These are phyloP conservation scores for Ochropleura leucogaster DNA, from an alignment of 2,888 invertebrate species.

Conservation along the genomic window DNA sequence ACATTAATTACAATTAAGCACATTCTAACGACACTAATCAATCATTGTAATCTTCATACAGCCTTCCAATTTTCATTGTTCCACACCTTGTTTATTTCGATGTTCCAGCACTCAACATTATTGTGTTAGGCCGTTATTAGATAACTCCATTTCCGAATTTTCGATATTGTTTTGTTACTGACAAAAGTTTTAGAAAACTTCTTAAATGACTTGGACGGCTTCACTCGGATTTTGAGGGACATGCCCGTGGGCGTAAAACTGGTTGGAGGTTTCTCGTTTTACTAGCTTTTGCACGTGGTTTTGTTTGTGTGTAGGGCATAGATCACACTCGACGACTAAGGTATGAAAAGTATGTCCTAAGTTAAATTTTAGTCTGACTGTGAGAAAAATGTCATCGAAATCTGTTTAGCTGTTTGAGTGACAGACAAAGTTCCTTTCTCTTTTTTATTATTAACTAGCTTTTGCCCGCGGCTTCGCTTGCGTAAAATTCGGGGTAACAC, in stretches of 20 bases:
- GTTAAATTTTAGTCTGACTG: too few relatives aligned
- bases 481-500: too few relatives aligned
- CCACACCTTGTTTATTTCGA: neutral
- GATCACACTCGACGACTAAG: neutral
- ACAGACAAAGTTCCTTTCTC: too few relatives aligned
- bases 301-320: neutral
- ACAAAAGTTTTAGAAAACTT: constrained; percentile 32
- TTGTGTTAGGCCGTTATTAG: constrained; percentile 18
- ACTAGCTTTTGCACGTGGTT: neutral
- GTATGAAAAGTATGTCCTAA: too few relatives aligned
- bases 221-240: constrained; percentile 19
- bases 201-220: constrained; percentile 24
- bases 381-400: too few relatives aligned
- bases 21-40: constrained; percentile 14
- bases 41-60: constrained; percentile 29
- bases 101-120: constrained; percentile 25
- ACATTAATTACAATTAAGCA: constrained; percentile 19
- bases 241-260: constrained; percentile 1
- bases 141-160: constrained; percentile 9
- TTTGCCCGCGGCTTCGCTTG: too few relatives aligned
- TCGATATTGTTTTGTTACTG: constrained; percentile 21
- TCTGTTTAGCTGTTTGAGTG: too few relatives aligned
- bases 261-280: neutral
- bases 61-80: constrained; percentile 10
- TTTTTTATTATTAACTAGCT: too few relatives aligned